Base-by-base conservation (phyloP, 1,140 invertebrate genomes). In the Triops longicaudatus region DNA sequence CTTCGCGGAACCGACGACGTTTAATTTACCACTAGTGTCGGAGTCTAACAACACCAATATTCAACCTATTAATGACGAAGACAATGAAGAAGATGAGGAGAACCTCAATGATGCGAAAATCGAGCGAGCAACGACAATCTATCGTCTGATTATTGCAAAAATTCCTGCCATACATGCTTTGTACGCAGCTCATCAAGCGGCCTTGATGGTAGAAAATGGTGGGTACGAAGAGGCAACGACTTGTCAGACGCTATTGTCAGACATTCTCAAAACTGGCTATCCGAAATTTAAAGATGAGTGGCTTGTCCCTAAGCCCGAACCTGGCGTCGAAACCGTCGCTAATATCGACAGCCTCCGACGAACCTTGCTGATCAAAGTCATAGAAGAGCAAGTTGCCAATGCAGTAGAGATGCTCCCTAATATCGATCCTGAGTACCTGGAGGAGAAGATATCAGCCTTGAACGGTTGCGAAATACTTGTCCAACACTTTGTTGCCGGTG, bases 341-440 rank as follows among this genome's bases (percentile, higher is more conserved):
- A 63, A 63, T 7, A 22, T 63, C 50, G 22, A 10, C 17, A 14
- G 17, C 14, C 22, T 63, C 10, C 50, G 50, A 63, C n/a, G 6
- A 63, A 22, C 50, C 1, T 14, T 63, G 14, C 17, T 63, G 14
- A 63, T 14, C 50, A 22, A 63, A 63, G 50, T 63, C 14, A 17
- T 82, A 11, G 81, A 82, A 76, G 81, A 83, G 22, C 82, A 83
- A 50, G 84, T 85, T 79, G 83, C 84, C 12, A 82, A 82, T 78
- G 78, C 84, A 14, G 77, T 76, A 75, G 81, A 81, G 73, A 82
- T 84, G 42, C 83, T 84, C 75, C 83, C 83, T 22, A 83, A 84
- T 79, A 83, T 87, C 76, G 88, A 89, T 82, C 86, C 88, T 1
- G 83, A 82, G 63, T 88, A 85, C 83, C 80, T 89, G 27, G 82